Base-by-base conservation (phyloP, 2,888 invertebrate genomes). In the Cephus spinipes region DNA sequence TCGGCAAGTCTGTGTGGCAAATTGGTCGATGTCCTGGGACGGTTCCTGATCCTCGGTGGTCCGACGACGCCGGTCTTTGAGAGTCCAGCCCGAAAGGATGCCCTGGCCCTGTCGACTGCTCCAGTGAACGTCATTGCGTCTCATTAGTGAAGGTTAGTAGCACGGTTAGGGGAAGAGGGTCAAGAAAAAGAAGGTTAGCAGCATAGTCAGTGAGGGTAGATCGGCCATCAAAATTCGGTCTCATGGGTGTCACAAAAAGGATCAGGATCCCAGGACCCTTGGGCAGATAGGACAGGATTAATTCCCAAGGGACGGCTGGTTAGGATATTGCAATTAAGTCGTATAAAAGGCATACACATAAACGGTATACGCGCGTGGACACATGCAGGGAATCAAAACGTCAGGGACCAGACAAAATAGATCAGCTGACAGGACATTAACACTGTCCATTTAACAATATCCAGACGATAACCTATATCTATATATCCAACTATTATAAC, bases 1-100 rank as follows among this genome's bases (percentile, higher is more conserved):
- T 94, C 94, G 87, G 94, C 93, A 78, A 94, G 94, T 81, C 94
- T 94, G 93, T 94, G 87, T 93, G 92, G 91, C 93, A 94, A 84
- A 93, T 93, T 89, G 93, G 92, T 87, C 93, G 92, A 84, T 92
- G 91, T 83, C 93, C 94, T 86, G 93, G 92, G 87, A 84, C 90
- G 87, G 85, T 85, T 90, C 81, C 90, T 87, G 84, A 88, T 86
- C 79, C 90, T 88, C n/a, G 89, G 85, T 75, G 90, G 89, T 83
- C 90, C 90, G 82, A 90, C 90, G 80, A 90, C 90, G 75, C 90
- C 90, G 78, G 90, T 90, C 79, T 90, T 89, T 78, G 89, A 88
- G 75, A 91, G 85, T 81, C 91, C 90, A 80, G 90, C 90, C 55
- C 94, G 93, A 91, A 94, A 94, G 81, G 94, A 94, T 83, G 94